phyloP scores from a whole-genome alignment of 2,113 vertebrate genomes.

The Irena cyanogastra region DNA sequence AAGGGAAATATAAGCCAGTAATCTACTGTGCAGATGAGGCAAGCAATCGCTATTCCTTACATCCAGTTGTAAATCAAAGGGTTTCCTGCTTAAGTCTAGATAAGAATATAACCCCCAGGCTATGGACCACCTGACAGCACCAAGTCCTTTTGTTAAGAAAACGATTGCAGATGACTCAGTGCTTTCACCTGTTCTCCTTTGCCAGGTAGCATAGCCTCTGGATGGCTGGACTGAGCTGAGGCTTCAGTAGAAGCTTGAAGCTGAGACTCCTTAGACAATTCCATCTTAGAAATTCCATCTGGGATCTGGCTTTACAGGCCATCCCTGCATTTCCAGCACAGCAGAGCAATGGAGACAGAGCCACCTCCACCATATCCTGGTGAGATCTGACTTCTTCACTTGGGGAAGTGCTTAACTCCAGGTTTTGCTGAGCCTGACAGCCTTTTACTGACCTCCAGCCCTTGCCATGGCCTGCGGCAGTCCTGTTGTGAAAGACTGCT shows the following conservation, averaged over 20 bases:
- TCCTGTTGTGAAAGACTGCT: neutral
- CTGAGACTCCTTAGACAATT: neutral
- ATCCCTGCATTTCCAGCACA: neutral
- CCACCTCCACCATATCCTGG: neutral
- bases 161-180: constrained; percentile 1
- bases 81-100: constrained; percentile 12
- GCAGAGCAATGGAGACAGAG: neutral
- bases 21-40: neutral
- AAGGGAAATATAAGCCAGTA: neutral
- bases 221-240: neutral
- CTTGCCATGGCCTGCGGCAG: neutral
- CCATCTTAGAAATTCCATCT: neutral
- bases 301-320: neutral
- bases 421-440: neutral
- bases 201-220: neutral
- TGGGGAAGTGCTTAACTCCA: neutral
- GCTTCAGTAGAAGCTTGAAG: neutral
- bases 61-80: constrained; percentile 5
- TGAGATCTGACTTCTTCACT: neutral
- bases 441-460: neutral
- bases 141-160: constrained; percentile 13
- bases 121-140: neutral
- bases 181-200: constrained; percentile 6
- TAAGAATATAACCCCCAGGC: constrained; percentile 11
- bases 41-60: neutral